Conservation (phyloP, 2,888 invertebrate species). For the Blomia tropicalis region DNA sequence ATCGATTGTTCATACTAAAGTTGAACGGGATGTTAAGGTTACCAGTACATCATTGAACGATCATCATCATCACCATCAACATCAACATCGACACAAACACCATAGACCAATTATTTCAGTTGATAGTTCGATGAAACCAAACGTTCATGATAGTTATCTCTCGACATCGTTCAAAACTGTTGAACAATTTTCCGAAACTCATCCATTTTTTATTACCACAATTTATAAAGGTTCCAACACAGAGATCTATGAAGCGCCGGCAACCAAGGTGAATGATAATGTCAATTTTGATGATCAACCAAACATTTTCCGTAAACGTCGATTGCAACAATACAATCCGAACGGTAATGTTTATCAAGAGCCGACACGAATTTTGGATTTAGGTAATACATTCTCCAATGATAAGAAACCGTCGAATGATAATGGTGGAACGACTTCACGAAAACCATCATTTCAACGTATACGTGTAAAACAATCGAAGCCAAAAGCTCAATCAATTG, state of each 20-base stretch:
- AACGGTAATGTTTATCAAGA: constrained; percentile 25
- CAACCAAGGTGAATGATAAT: constrained; percentile 23
- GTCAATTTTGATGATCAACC: not conserved
- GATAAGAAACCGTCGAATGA: constrained; percentile 9
- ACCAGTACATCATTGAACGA: not conserved
- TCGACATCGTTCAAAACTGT: constrained; percentile 23
- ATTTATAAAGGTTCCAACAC: constrained; percentile 30
- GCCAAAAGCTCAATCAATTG: not conserved
- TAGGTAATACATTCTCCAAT: not conserved
- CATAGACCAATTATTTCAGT: too few relatives aligned
- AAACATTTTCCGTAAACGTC: constrained; percentile 24
- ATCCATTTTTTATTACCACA: constrained; percentile 27
- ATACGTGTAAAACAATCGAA: constrained; percentile 8
- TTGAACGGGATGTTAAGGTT: constrained; percentile 22
- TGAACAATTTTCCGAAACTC: constrained; percentile 18
- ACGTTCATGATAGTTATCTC: constrained; percentile 4
- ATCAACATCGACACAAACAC: not conserved
- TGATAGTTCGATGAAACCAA: not conserved
- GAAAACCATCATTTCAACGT: constrained; percentile 21
- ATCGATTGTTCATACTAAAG: constrained; percentile 22
- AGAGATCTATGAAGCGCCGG: constrained; percentile 29
- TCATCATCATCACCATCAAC: not conserved
- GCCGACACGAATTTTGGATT: not conserved
- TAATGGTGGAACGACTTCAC: not conserved
- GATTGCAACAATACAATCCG: constrained; percentile 28